These are phyloP conservation scores for Helicolenus hilgendorfi DNA, from an alignment of 2,797 vertebrate species.

Conservation along the genomic window DNA sequence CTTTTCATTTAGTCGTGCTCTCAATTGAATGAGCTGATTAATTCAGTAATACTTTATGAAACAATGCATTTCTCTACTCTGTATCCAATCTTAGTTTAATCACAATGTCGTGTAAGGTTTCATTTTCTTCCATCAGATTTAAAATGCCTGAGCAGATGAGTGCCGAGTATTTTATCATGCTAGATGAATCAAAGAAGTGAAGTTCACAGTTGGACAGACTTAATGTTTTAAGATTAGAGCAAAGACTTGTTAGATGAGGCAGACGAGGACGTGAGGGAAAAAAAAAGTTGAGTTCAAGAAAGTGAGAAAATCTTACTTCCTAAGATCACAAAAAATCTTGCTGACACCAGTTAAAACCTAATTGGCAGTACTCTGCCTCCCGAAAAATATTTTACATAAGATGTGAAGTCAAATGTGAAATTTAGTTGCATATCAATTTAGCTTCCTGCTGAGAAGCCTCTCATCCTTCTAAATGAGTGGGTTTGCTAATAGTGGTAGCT, in stretches of 20 bases:
- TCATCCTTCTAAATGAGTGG: slow-evolving; percentile 41
- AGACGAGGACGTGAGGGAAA: slow-evolving; percentile 1
- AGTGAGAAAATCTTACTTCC: slow-evolving; percentile 60
- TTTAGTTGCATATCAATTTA: slow-evolving; percentile 63
- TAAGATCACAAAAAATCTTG: slow-evolving; percentile 57
- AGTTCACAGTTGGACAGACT: slow-evolving; percentile 29
- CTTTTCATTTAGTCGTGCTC: not conserved
- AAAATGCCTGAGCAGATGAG: not conserved
- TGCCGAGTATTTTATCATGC: not conserved
- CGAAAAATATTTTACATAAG: slow-evolving; percentile 58
- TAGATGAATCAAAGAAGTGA: slow-evolving; percentile 38
- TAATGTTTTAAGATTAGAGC: slow-evolving; percentile 39
- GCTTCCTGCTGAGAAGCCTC: slow-evolving; percentile 37
- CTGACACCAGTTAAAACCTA: slow-evolving; percentile 68
- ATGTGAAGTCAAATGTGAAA: slow-evolving; percentile 62
- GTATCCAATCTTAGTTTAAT: slow-evolving; percentile 1
- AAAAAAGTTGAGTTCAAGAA: slow-evolving; percentile 50
- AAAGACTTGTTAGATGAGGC: slow-evolving; percentile 40
- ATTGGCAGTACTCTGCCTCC: slow-evolving; percentile 51
- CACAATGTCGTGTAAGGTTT: not conserved
- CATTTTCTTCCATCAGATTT: not conserved
- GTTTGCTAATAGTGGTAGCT: slow-evolving; percentile 27
- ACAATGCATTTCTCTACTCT: not conserved
- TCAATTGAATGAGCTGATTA: slow-evolving; percentile 2
- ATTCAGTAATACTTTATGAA: not conserved